Conservation (phyloP, 2,888 invertebrate genomes). For the Branchipolynoe longqiensis region DNA sequence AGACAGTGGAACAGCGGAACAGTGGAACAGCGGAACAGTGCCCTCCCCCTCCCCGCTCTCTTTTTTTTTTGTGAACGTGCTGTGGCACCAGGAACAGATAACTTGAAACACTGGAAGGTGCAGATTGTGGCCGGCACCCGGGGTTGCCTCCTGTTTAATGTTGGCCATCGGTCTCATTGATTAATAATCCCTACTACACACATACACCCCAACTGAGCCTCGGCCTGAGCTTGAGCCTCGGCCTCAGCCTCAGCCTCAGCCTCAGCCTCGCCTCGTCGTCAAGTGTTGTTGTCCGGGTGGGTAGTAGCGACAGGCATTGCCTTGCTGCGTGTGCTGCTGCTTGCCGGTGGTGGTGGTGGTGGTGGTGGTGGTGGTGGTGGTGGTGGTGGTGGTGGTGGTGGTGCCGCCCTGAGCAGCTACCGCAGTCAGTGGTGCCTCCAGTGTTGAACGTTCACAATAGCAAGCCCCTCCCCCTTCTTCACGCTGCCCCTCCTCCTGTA, state of each 20-base stretch:
- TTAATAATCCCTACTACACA: no score
- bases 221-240: no score
- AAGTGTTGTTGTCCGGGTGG: constrained; percentile 8
- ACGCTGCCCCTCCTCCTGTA: neutral
- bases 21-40: neutral
- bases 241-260: no score
- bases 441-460: no score
- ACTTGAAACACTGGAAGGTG: no score
- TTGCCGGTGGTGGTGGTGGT: constrained; percentile 15
- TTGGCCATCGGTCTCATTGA: constrained; percentile 11
- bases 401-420: no score
- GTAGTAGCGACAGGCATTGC: constrained; percentile 21
- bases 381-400: no score
- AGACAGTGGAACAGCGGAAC: neutral
- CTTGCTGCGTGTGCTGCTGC: constrained; percentile 13
- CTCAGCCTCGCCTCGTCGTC: neutral
- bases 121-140: no score
- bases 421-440: neutral
- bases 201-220: no score
- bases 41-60: neutral
- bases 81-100: no score
- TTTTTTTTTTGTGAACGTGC: no score
- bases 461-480: neutral
- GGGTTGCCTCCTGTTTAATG: neutral
- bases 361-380: no score